Base-by-base conservation (phyloP, 2,888 invertebrate species). In the Andrena flavipes region DNA sequence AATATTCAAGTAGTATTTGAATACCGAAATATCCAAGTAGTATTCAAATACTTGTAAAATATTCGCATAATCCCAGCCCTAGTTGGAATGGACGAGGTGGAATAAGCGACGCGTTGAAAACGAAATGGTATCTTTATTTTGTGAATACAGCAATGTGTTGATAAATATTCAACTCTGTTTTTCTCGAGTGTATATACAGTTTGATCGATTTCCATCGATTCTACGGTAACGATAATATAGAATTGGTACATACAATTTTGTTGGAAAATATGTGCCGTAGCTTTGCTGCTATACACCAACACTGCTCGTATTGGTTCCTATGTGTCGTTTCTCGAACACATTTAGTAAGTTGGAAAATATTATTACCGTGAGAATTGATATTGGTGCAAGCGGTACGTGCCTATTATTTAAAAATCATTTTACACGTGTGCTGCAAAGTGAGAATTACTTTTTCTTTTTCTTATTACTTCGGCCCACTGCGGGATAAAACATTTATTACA, bases 81-180 rank as follows among this genome's bases (percentile, higher is more conserved):
- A 33, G 4, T 13, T 16, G 16, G 4, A 20, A 13, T 56, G 23
- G 23, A 4, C 20, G 3, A 8, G 10, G 23, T 13, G 26, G 10
- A 56, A 20, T 10, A 56, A 23, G 1, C 56, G 10, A 56, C 2
- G 6, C 23, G 0, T 35, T 78, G 72, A 62, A 79, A 79, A 82
- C 82, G 60, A 84, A 86, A 80, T 85, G 80, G 83, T 83, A 88
- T 79, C 79, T 87, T 89, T 89, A 87, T 86, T 85, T 84, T 76
- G 69, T 67, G 82, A 80, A 84, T 88, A 86, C 80, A 86, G 71
- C 76, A 81, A 77, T 82, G 73, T 60, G 23, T 72, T 71, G 59
- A 72, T 63, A 84, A 78, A 75, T 84, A 82, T 78, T 78, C 71
- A 54, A 67, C 71, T 77, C 59, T 80, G 74, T 51, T 30, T 68